Percentiles rank a stretch among this genome's conserved stretches.
Conservation (phyloP, 2,113 vertebrate species). For the Bujurquina vittata region DNA sequence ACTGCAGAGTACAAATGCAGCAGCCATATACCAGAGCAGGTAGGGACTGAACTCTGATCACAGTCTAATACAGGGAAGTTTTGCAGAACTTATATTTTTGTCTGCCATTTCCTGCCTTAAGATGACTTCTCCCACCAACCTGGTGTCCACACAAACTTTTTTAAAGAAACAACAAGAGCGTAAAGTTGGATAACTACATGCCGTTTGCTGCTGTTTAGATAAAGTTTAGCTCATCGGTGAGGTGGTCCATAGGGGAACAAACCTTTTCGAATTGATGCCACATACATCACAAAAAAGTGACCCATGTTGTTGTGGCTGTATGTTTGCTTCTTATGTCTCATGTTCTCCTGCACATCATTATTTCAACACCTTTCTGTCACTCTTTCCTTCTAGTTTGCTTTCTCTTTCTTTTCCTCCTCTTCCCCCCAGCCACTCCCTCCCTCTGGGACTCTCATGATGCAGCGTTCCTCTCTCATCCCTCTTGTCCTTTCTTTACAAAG, state of each 20-base stretch:
- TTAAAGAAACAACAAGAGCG: background rate
- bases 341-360: background rate
- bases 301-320: background rate
- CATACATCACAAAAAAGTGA: background rate
- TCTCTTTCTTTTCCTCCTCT: background rate
- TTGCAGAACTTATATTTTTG: background rate
- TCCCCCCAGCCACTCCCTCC: background rate
- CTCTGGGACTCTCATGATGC: slow-evolving; percentile 36
- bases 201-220: background rate
- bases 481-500: slow-evolving; percentile 27
- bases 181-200: slow-evolving; percentile 3
- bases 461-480: slow-evolving; percentile 34
- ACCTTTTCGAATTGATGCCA: background rate
- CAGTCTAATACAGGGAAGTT: background rate
- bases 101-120: background rate
- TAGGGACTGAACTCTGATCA: background rate
- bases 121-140: background rate
- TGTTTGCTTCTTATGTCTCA: slow-evolving; percentile 4
- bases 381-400: background rate
- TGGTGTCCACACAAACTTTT: background rate
- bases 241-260: background rate
- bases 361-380: background rate
- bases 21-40: background rate
- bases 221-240: background rate
- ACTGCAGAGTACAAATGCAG: background rate